Percentiles rank a stretch among this genome's conserved stretches.
Conservation (phyloP, 2,113 vertebrate species). For the Panurus biarmicus region DNA sequence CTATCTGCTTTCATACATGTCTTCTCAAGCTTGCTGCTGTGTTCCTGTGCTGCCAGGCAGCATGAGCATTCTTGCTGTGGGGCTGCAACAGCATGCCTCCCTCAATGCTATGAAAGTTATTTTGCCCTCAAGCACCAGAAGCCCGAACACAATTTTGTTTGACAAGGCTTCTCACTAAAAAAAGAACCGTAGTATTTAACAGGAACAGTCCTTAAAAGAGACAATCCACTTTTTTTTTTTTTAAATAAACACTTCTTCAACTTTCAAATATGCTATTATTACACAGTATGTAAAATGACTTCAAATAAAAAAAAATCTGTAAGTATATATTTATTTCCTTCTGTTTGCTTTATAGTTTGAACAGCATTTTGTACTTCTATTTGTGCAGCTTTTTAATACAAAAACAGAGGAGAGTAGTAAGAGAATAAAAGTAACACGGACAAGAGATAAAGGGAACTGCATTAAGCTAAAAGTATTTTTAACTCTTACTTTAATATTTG, state of each 20-base stretch:
- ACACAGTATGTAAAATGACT: neutral
- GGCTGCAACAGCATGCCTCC: neutral
- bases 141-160: neutral
- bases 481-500: constrained; percentile 15
- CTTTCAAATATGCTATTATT: neutral
- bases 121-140: constrained; percentile 1
- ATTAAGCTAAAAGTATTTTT: constrained; percentile 5
- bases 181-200: neutral
- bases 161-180: neutral
- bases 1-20: neutral
- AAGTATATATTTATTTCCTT: neutral
- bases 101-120: neutral
- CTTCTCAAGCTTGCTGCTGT: neutral
- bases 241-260: neutral
- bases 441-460: neutral
- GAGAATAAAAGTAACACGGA: neutral
- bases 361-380: neutral
- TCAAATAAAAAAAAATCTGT: neutral
- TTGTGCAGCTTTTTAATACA: neutral
- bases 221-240: neutral
- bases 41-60: neutral
- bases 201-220: neutral
- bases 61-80: neutral
- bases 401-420: neutral
- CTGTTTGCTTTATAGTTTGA: neutral